Conservation (phyloP, 2,113 vertebrate genomes). For the Azemiops feae region DNA sequence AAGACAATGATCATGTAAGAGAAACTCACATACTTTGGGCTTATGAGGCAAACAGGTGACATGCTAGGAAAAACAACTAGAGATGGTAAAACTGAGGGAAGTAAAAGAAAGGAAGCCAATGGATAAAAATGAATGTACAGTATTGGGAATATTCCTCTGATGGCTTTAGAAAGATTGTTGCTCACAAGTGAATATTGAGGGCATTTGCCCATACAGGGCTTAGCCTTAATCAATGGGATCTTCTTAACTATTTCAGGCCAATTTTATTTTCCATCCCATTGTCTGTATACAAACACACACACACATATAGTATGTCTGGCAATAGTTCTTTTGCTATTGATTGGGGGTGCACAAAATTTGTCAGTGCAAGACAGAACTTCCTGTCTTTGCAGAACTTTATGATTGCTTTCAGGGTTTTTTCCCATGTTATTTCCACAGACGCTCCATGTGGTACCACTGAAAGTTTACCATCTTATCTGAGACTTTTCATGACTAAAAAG, state of each 20-base stretch:
- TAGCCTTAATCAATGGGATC: neutral
- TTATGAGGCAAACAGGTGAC: neutral
- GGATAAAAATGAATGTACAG: neutral
- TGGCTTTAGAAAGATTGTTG: neutral
- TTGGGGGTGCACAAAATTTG: neutral
- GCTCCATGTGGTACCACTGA: neutral
- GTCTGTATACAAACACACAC: neutral
- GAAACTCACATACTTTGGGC: neutral
- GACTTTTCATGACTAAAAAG: neutral
- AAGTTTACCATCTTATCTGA: neutral
- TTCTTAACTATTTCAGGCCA: neutral
- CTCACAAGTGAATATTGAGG: neutral
- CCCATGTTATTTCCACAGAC: neutral
- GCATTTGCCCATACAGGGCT: neutral
- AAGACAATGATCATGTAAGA: neutral
- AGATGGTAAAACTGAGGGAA: neutral
- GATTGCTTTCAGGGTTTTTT: neutral
- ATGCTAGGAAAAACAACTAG: neutral
- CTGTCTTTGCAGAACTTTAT: neutral
- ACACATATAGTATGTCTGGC: neutral
- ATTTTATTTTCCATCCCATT: neutral
- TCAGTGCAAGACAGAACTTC: neutral
- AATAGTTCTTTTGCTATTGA: neutral
- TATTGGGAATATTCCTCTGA: neutral
- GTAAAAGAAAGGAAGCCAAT: neutral